These are phyloP conservation scores for Centropus bengalensis DNA, from an alignment of 2,113 vertebrate genomes.

Conservation along the genomic window DNA sequence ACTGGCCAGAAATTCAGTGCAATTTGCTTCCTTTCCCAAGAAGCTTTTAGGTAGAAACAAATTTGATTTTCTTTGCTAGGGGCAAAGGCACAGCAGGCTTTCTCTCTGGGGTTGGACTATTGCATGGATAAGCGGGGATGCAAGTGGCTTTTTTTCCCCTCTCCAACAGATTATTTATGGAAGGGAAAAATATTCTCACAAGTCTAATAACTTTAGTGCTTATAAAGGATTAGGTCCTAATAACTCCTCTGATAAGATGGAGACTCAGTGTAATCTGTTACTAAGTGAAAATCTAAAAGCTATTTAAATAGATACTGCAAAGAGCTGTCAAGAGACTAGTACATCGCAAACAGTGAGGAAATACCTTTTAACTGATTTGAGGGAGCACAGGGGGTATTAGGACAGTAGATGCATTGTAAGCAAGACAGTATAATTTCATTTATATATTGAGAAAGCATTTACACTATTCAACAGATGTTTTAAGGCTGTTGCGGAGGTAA, in stretches of 20 bases:
- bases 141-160: not conserved
- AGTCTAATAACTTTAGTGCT: constrained; percentile 40
- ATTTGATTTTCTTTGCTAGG: not conserved
- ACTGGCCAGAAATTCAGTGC: not conserved
- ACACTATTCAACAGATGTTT: constrained; percentile 15
- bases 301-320: not conserved
- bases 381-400: not conserved
- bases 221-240: constrained; percentile 46
- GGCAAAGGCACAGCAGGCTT: not conserved
- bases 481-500: not conserved
- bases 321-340: not conserved
- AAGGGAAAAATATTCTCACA: constrained; percentile 38
- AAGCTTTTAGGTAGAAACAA: not conserved
- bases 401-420: not conserved
- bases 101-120: not conserved
- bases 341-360: not conserved
- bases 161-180: not conserved
- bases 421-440: not conserved
- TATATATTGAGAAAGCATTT: not conserved
- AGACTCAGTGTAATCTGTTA: constrained; percentile 19
- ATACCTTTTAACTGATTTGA: not conserved
- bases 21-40: not conserved
- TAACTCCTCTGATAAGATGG: constrained; percentile 55
- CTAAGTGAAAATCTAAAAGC: constrained; percentile 40
- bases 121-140: not conserved